A percentile compares a stretch with the other conserved stretches of the same genome.
These are phyloP conservation scores for Seriola aureovittata DNA, from an alignment of 2,113 vertebrate species.

Conservation along the genomic window DNA sequence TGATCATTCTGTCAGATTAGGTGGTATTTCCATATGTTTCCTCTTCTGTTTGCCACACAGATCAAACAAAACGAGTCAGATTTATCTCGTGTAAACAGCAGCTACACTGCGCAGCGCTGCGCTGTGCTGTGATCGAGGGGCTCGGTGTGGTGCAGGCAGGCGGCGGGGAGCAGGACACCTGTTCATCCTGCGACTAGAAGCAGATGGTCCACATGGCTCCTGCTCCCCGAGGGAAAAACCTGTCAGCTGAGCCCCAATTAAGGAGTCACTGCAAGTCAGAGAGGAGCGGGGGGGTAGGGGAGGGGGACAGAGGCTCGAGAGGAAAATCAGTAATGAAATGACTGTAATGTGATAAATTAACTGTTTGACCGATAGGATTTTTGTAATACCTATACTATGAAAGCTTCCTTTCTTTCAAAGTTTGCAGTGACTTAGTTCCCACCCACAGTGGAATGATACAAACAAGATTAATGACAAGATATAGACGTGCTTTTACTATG, in stretches of 20 bases:
- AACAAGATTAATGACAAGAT: not conserved
- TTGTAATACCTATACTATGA: not conserved
- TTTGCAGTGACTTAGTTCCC: not conserved
- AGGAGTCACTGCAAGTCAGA: constrained; percentile 72
- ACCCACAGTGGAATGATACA: not conserved
- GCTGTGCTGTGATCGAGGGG: not conserved
- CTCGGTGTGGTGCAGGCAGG: constrained; percentile 51
- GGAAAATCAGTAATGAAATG: constrained; percentile 33
- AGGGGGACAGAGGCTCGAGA: not conserved
- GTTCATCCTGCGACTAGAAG: constrained; percentile 69
- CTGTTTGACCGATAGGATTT: not conserved
- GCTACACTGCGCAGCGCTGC: not conserved
- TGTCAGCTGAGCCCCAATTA: constrained; percentile 81
- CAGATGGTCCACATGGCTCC: constrained; percentile 79
- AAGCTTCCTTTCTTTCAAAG: too few species aligned
- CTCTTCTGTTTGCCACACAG: constrained; percentile 37
- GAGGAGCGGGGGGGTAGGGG: not conserved
- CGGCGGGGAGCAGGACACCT: constrained; percentile 73
- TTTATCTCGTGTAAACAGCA: constrained; percentile 53
- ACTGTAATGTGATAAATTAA: constrained; percentile 33
- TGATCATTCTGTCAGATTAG: constrained; percentile 26
- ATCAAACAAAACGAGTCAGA: constrained; percentile 41
- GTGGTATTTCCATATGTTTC: constrained; percentile 36
- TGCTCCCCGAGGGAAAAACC: constrained; percentile 68
- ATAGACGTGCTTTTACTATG: not conserved